These are phyloP conservation scores for Parnassius glacialis DNA, from an alignment of 2,888 invertebrate species.

Conservation along the genomic window DNA sequence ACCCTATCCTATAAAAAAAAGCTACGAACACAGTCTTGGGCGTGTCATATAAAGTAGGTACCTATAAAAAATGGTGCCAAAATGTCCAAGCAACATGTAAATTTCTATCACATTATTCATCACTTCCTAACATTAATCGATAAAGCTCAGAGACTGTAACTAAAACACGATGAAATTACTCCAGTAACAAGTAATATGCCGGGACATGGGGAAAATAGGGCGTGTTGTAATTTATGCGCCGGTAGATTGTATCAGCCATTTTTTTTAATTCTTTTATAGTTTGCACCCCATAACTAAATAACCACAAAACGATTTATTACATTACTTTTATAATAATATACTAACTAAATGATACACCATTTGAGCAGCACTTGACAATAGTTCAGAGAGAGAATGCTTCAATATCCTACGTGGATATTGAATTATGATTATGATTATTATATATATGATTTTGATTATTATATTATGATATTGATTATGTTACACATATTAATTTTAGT, in stretches of 20 bases:
- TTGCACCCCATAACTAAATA: not conserved
- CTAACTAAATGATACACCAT: too few species aligned
- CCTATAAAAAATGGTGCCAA: slow-evolving; percentile 9
- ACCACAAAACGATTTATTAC: not conserved
- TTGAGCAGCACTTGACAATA: too few species aligned
- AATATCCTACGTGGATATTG: too few species aligned
- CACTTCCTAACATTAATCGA: slow-evolving; percentile 4
- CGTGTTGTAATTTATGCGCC: slow-evolving; percentile 9
- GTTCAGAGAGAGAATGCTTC: too few species aligned
- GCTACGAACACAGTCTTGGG: too few species aligned
- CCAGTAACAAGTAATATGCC: slow-evolving; percentile 8
- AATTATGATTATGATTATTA: too few species aligned
- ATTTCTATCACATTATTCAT: slow-evolving; percentile 16
- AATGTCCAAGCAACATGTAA: slow-evolving; percentile 19
- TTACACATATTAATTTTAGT: too few species aligned
- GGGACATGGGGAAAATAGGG: slow-evolving; percentile 15
- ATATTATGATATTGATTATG: too few species aligned
- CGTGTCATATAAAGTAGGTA: not conserved
- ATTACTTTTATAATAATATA: too few species aligned
- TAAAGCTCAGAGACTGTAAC: not conserved
- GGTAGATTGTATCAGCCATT: slow-evolving; percentile 1
- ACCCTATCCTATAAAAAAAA: too few species aligned
- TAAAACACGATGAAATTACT: slow-evolving; percentile 17
- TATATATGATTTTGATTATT: too few species aligned
- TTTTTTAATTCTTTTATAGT: too few species aligned